A percentile compares a stretch with the other conserved stretches of the same genome.
Evolutionary conservation across 92 coral and sea anemone genomes (phyloP).

Genomic region (Isaurus tuberculatus): DNA sequence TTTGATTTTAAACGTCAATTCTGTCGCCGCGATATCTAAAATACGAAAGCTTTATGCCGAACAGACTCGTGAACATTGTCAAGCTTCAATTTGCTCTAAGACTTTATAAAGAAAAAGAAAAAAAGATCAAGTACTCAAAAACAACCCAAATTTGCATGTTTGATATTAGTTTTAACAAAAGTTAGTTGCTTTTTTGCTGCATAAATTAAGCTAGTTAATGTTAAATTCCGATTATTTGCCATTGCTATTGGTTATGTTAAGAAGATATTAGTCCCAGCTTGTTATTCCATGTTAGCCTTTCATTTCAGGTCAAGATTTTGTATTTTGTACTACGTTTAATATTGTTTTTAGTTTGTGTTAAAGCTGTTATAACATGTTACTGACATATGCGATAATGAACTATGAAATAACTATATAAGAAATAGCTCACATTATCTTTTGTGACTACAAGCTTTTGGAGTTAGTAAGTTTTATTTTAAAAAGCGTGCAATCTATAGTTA

Average conservation of each 20-base stretch:
- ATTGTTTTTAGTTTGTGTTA: neutral
- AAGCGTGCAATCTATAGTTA: too few species aligned
- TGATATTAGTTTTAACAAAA: neutral
- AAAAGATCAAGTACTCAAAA: neutral
- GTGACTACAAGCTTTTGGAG: too few species aligned
- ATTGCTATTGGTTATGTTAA: neutral
- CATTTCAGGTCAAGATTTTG: neutral
- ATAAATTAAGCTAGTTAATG: neutral
- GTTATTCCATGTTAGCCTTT: slow-evolving; percentile 3
- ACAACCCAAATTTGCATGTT: slow-evolving; percentile 20
- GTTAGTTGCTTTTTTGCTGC: neutral
- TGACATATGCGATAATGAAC: too few species aligned
- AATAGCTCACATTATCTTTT: too few species aligned
- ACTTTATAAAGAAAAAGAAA: neutral
- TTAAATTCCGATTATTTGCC: neutral
- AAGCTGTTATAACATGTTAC: neutral
- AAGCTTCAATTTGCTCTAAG: neutral
- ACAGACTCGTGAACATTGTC: too few species aligned
- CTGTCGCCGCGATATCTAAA: too few species aligned
- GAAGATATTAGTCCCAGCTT: neutral
- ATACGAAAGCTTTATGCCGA: too few species aligned
- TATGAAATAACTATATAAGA: too few species aligned
- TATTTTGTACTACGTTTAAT: neutral
- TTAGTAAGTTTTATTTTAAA: too few species aligned
- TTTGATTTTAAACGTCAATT: too few species aligned